A percentile compares a stretch with the other conserved stretches of the same genome.
phyloP scores from a whole-genome alignment of 2,113 vertebrate species.

The Melanerpes formicivorus region DNA sequence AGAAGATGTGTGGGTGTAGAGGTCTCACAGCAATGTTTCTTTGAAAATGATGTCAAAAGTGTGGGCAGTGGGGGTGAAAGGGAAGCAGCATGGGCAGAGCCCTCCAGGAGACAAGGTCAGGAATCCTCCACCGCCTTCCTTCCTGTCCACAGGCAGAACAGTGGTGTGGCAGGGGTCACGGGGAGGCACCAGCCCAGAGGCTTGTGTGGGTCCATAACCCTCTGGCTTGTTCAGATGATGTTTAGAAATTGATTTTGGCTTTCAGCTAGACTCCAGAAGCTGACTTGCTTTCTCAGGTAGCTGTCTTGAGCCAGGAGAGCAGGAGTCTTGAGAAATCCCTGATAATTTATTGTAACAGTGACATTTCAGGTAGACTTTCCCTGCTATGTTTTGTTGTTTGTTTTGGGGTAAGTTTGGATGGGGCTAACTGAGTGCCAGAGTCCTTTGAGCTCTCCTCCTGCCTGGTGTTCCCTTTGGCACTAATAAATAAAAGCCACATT shows the following conservation, averaged over 20 bases:
- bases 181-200: background rate
- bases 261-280: background rate
- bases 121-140: background rate
- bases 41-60: background rate
- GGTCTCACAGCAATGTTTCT: background rate
- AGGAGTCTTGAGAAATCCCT: background rate
- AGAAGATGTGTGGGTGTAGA: background rate
- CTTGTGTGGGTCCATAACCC: rapidly evolving
- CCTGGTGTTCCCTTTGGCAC: background rate
- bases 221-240: background rate
- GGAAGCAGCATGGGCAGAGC: background rate
- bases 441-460: background rate
- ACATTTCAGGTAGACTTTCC: background rate
- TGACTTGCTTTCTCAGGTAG: background rate
- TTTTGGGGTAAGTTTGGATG: background rate
- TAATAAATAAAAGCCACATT: background rate
- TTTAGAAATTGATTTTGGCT: background rate
- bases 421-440: rapidly evolving
- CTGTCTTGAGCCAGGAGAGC: background rate
- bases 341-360: background rate
- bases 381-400: background rate
- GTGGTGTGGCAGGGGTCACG: background rate
- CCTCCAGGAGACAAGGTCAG: background rate
- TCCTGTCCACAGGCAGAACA: rapidly evolving
- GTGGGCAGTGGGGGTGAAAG: background rate